Evolutionary conservation across 2,888 invertebrate genomes (phyloP), one percentile per base, ranked within the genome.

Genomic region (Drosophila sordidapex): DNA sequence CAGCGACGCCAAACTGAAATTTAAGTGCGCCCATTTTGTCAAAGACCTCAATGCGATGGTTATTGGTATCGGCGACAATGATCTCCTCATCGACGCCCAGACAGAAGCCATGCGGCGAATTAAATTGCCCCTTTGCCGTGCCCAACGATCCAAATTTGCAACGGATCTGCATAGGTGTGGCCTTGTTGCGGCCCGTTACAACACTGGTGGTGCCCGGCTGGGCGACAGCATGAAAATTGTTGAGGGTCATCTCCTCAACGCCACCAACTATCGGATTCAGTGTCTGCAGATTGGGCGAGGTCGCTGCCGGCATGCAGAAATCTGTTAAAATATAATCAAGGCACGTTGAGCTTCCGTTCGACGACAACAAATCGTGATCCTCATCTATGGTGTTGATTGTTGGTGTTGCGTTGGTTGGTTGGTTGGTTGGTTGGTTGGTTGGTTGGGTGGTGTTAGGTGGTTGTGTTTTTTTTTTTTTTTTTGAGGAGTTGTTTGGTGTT

Each of bases 51-150:
- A 99, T 97, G 76, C 99, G 96, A 94, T 99, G 99, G 93, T 99
- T 99, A 92, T 99, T 98, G 7, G 99, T 99, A 92, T 99, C 98
- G 49, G 98, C 99, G 29, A 99, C 98, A 88, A 99, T 97, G 82
- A 99, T 98, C 91, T 99, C 98, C 93, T 99, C 98, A 90, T 98
- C 98, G 61, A 96, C 95, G 40, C 99, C 98, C 76, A 99, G 95
- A 91, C 99, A 99, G 93, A 99, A 99, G 53, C 99, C 99, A 93
- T 99, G 99, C 0, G 99, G 99, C 0, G 99, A 98, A 94, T 98
- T 98, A 91, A 99, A 99, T 93, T 99, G 98, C 27, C 97, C 97
- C 92, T 98, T 98, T 74, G 96, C 96, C 35, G 98, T 97, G 35
- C 99, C 99, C 79, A 99, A 94, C 87, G 98, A 97, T 15, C 99